Conservation (phyloP, 1,140 invertebrate genomes). For the Macrosteles quadrilineatus region DNA sequence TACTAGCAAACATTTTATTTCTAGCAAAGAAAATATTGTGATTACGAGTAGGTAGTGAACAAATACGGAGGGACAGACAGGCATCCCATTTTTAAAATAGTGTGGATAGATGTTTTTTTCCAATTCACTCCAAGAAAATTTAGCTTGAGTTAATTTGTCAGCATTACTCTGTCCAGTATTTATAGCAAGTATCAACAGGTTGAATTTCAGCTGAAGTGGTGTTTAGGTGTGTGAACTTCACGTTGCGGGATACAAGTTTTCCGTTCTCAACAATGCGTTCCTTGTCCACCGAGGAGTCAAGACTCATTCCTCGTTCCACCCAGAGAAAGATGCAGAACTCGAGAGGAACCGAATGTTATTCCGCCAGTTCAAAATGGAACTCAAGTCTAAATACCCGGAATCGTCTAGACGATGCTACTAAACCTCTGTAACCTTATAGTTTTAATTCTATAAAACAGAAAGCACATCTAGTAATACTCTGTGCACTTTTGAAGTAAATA, state of each 20-base stretch:
- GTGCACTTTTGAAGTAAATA: too few species aligned
- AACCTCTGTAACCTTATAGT: too few species aligned
- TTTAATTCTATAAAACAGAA: too few species aligned
- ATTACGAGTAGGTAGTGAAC: too few species aligned
- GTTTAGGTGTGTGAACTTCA: slow-evolving; percentile 65
- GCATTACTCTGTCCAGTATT: too few species aligned
- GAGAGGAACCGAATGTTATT: slow-evolving; percentile 57
- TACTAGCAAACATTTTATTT: too few species aligned
- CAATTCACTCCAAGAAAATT: neutral
- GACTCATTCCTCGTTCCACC: slow-evolving; percentile 53
- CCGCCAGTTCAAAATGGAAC: slow-evolving; percentile 59
- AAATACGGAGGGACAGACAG: too few species aligned
- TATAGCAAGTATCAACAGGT: too few species aligned
- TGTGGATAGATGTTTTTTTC: neutral
- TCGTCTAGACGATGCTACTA: slow-evolving; percentile 57
- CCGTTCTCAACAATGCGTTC: slow-evolving; percentile 62
- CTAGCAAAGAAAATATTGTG: too few species aligned
- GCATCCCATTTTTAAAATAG: neutral
- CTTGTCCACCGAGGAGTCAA: slow-evolving; percentile 61
- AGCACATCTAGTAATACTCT: too few species aligned
- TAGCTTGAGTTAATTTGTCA: slow-evolving; percentile 8
- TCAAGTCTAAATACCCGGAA: slow-evolving; percentile 60
- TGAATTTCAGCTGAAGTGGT: too few species aligned
- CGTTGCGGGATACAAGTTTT: slow-evolving; percentile 60
- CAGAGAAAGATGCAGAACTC: slow-evolving; percentile 55